Percentiles rank a stretch among this genome's conserved stretches.
These are phyloP conservation scores for Capitulum mitella DNA, from an alignment of 2,888 invertebrate genomes.

Conservation along the genomic window DNA sequence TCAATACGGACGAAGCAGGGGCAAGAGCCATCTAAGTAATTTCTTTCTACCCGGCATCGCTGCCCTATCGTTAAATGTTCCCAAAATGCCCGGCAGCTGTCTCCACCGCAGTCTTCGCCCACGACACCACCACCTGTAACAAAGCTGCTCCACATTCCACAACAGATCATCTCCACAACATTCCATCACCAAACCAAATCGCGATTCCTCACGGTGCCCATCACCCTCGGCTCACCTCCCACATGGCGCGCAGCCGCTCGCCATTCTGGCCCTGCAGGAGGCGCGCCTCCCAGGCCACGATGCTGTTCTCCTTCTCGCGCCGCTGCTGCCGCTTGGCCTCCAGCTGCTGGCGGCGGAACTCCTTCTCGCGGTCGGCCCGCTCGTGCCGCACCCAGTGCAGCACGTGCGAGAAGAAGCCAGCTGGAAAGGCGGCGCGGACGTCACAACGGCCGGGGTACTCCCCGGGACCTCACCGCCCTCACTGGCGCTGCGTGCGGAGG, in stretches of 20 bases:
- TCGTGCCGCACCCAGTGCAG: slow-evolving; percentile 43
- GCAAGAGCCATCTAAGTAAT: too few species aligned
- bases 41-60: too few species aligned
- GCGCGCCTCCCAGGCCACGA: slow-evolving; percentile 48
- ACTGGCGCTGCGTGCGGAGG: too few species aligned
- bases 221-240: slow-evolving; percentile 55
- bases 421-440: too few species aligned
- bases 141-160: too few species aligned
- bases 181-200: not conserved
- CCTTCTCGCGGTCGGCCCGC: slow-evolving; percentile 42
- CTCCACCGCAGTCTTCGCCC: too few species aligned
- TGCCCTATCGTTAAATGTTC: slow-evolving; percentile 32
- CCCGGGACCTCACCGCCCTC: too few species aligned
- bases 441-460: too few species aligned
- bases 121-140: not conserved
- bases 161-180: not conserved
- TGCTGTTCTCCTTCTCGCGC: slow-evolving; percentile 44
- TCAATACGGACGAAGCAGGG: too few species aligned
- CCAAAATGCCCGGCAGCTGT: too few species aligned
- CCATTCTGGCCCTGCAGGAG: slow-evolving; percentile 43
- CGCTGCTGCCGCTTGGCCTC: slow-evolving; percentile 44
- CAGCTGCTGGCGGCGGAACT: slow-evolving; percentile 40
- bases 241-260: slow-evolving; percentile 49
- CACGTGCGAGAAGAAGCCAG: slow-evolving; percentile 39
- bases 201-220: not conserved